Base-by-base conservation (phyloP, 2,888 invertebrate species). In the Nomada ruficornis region DNA sequence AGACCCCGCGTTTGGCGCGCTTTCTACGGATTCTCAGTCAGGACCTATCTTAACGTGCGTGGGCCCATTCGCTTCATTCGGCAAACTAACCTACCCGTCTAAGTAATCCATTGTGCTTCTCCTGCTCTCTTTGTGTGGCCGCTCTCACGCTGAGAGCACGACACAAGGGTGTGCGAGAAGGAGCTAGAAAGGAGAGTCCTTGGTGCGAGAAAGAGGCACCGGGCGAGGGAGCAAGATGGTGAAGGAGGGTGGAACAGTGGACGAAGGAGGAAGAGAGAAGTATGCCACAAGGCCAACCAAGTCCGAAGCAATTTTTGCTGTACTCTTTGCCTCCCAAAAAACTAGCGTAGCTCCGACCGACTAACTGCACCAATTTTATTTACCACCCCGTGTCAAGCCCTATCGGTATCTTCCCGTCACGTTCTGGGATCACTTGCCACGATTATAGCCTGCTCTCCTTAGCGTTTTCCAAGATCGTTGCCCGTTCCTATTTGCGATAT, bases 21-120 rank as follows among this genome's bases (percentile, higher is more conserved):
- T 87, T 86, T 88, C 81, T 86, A 63, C 84, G 87, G 88, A 88
- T 89, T 86, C 88, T 74, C 87, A 90, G 91, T 91, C 92, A 92
- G 90, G 92, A 92, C 92, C 92, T 93, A 92, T 92, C 93, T 92
- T 92, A 92, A 92, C 91, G 90, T 91, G 91, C 90, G 91, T 90
- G 90, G 90, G 89, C 86, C 88, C 89, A 84, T 83, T 89, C 88
- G 89, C 89, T 89, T 90, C 87, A 89, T 90, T 90, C 90, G 91
- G 87, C 90, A 92, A 93, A 91, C 92, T 93, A 93, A 93, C 92
- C 93, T 92, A 93, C 91, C 92, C 90, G 90, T 89, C 91, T 91
- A 90, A 93, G 90, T 91, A 90, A 91, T 91, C 92, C 91, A 93
- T 93, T 93, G 92, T 93, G 91, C 91, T 90, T 80, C 79, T 89